Base-by-base conservation (phyloP, 2,888 invertebrate species). In the Xanthorhoe designata region DNA sequence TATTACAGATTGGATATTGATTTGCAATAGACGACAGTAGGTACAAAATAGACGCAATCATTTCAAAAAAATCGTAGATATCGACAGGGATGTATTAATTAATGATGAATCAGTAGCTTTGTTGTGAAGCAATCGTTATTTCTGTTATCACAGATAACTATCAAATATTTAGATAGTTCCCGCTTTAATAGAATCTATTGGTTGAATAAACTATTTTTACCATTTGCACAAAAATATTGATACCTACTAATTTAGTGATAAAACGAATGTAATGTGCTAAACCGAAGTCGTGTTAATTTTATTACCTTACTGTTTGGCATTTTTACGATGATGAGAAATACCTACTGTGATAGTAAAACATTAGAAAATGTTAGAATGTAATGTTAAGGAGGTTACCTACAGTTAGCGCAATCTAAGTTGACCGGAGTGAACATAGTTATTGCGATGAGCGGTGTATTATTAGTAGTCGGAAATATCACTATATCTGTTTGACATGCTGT, bases 221-320 rank as follows among this genome's bases (percentile, higher is more conserved):
- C 38, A 38, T 38, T 32, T 13, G 38, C 38, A 38, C 38, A 42
- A 42, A 42, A 13, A 42, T 13, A 51, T 15, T 29, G 17, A 13
- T 56, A 42, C n/a, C n/a, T n/a, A n/a, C 45, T 50, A 56, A 62
- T 62, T 51, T 62, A 42, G 7, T 15, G 54, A 62, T 51, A 47
- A 55, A n/a, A 45, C 5, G 29, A 51, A 56, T 51, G 2, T 62
- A 29, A 61, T 61, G 55, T 55, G 55, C 50, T 38, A 61, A 56
- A 56, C 49, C 29, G 17, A 29, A 45, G 42, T 42, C 50, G 29
- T 56, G 38, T 45, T 62, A 7, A 38, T 50, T 38, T 47, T 45
- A 53, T 61, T 54, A 49, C 29, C 17, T 32, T 32, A 19, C 38
- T 53, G 32, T 53, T 53, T 51, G 15, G 8, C 15, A 15, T 15